Percentiles rank a stretch among this genome's conserved stretches.
phyloP scores from a whole-genome alignment of 2,888 invertebrate species.

The Cephus pulcher region DNA sequence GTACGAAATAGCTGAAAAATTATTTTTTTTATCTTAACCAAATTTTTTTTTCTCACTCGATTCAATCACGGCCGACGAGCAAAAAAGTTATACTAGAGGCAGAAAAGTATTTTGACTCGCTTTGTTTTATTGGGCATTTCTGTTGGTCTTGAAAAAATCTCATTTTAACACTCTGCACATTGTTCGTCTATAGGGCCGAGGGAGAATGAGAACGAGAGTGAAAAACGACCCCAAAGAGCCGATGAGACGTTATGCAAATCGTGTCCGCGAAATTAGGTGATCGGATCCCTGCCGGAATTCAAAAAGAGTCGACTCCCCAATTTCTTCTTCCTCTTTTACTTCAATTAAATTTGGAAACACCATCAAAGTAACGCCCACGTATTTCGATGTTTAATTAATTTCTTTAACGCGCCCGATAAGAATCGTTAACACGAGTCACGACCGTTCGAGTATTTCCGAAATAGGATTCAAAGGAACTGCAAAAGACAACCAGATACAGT shows the following conservation, averaged over 20 bases:
- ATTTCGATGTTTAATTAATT: background rate
- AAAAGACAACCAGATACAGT: background rate
- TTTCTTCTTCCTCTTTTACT: background rate
- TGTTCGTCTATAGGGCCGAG: background rate
- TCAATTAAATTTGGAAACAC: background rate
- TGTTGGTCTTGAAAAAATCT: slow-evolving; percentile 4
- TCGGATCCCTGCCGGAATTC: background rate
- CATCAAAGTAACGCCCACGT: background rate
- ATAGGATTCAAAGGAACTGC: background rate
- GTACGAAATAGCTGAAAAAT: background rate
- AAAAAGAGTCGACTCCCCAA: background rate
- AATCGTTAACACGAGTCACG: background rate
- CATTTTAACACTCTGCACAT: background rate
- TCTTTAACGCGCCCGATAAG: background rate
- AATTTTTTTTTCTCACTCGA: background rate
- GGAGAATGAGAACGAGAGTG: background rate
- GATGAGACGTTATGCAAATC: background rate
- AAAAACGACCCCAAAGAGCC: background rate
- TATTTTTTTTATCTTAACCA: background rate
- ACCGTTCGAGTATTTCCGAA: background rate
- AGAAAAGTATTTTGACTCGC: slow-evolving; percentile 45
- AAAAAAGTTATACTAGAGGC: slow-evolving; percentile 39
- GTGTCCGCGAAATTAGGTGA: background rate
- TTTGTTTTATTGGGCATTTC: slow-evolving; percentile 43
- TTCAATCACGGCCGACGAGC: slow-evolving; percentile 45